These are phyloP conservation scores for Isotomurus palustris DNA, from an alignment of 2,888 invertebrate genomes.

Conservation along the genomic window DNA sequence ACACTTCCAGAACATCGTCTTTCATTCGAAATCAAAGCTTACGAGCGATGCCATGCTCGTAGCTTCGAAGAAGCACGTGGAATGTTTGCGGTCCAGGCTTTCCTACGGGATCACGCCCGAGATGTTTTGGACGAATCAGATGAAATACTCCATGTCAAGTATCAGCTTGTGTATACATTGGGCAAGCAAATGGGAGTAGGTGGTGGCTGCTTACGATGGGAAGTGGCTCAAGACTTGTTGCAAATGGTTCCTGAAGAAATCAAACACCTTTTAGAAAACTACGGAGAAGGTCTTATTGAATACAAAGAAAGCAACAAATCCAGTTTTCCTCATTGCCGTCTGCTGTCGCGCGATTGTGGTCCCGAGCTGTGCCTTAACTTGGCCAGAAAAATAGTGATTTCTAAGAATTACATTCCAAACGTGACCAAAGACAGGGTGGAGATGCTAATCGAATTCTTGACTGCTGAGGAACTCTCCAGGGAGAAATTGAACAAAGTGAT, in stretches of 20 bases:
- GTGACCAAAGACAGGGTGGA: neutral
- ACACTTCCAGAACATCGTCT: conserved; percentile 29
- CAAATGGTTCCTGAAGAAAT: conserved; percentile 13
- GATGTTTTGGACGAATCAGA: conserved; percentile 43
- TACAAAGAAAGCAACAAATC: neutral
- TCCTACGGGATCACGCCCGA: conserved; percentile 20
- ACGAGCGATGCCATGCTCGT: conserved; percentile 11
- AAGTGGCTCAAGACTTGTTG: conserved; percentile 14
- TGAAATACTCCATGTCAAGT: conserved; percentile 39
- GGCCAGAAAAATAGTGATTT: conserved; percentile 8
- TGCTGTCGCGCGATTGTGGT: conserved; percentile 8
- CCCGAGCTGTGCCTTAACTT: neutral
- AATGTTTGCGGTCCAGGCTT: conserved; percentile 23
- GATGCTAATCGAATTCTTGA: conserved; percentile 9
- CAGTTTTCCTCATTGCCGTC: conserved; percentile 11
- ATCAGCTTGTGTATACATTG: conserved; percentile 40
- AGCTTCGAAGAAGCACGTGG: conserved; percentile 1
- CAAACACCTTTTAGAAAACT: neutral
- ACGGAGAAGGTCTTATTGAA: conserved; percentile 8
- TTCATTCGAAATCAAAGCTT: conserved; percentile 20
- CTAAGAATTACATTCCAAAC: conserved; percentile 13
- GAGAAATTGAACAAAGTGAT: conserved; percentile 10
- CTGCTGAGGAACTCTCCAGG: conserved; percentile 7
- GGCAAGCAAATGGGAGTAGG: conserved; percentile 25
- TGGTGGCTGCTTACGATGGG: conserved; percentile 28